Percentiles rank a stretch among this genome's conserved stretches.
These are phyloP conservation scores for Parauchenoglanis ngamensis DNA, from an alignment of 2,797 vertebrate genomes.

Conservation along the genomic window DNA sequence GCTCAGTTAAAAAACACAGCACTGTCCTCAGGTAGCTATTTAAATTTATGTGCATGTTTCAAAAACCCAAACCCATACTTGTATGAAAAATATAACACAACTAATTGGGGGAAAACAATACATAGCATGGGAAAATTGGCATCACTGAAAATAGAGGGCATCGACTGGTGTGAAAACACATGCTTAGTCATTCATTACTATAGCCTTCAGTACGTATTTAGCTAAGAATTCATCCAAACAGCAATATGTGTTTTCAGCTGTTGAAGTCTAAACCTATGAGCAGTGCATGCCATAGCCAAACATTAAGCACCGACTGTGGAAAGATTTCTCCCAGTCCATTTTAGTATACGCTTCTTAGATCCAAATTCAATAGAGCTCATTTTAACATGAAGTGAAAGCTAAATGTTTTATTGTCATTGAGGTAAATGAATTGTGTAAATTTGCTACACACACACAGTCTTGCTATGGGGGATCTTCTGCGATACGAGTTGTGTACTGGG, in stretches of 20 bases:
- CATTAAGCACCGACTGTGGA: not conserved
- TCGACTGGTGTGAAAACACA: not conserved
- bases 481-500: not conserved
- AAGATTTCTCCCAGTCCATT: not conserved
- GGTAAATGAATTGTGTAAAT: not conserved
- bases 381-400: not conserved
- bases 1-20: not conserved
- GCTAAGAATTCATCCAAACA: not conserved
- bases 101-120: not conserved
- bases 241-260: not conserved
- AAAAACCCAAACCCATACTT: not conserved
- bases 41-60: not conserved
- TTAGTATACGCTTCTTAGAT: not conserved
- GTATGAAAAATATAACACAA: not conserved
- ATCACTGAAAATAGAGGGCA: not conserved
- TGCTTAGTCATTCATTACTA: too few species aligned
- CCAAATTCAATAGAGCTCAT: not conserved
- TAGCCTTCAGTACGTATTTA: not conserved
- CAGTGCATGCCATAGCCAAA: not conserved
- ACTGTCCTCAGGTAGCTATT: not conserved
- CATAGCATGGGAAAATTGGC: not conserved
- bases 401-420: not conserved
- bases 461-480: not conserved
- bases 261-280: not conserved
- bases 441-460: not conserved